Conservation (phyloP, 2,888 invertebrate genomes). For the Acleris emargana region DNA sequence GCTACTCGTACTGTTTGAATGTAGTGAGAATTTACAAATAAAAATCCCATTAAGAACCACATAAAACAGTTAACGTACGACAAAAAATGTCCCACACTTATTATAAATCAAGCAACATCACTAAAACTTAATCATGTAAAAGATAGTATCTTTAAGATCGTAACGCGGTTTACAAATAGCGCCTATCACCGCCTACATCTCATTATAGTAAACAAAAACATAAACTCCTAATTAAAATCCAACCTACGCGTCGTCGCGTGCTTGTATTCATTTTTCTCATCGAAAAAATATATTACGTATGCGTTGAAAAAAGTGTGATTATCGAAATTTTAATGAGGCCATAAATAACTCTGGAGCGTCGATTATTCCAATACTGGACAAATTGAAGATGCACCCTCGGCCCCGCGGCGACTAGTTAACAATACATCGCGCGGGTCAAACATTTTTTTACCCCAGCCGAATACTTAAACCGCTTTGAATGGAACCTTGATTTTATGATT, state of each 20-base stretch:
- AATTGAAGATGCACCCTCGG: conserved; percentile 75
- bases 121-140: not conserved
- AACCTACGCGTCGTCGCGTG: conserved; percentile 56
- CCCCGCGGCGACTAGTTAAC: conserved; percentile 56
- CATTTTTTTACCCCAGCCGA: conserved; percentile 65
- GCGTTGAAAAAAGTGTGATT: conserved; percentile 60
- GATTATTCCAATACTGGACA: conserved; percentile 76
- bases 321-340: conserved; percentile 77
- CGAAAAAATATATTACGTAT: conserved; percentile 39
- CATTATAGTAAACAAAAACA: conserved; percentile 36
- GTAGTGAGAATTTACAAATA: no score
- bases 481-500: conserved; percentile 82
- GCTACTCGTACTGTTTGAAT: no score
- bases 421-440: conserved; percentile 69
- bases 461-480: conserved; percentile 73
- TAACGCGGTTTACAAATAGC: conserved; percentile 26
- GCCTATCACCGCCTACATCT: conserved; percentile 31
- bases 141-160: conserved; percentile 8
- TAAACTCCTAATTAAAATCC: conserved; percentile 60
- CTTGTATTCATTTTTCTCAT: conserved; percentile 33
- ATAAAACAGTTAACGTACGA: no score
- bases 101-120: conserved; percentile 13
- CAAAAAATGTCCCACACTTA: conserved; percentile 6
- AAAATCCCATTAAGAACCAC: no score
- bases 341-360: conserved; percentile 72